Evolutionary conservation across 1,140 invertebrate genomes (phyloP).

Genomic region (Fopius arisanus): DNA sequence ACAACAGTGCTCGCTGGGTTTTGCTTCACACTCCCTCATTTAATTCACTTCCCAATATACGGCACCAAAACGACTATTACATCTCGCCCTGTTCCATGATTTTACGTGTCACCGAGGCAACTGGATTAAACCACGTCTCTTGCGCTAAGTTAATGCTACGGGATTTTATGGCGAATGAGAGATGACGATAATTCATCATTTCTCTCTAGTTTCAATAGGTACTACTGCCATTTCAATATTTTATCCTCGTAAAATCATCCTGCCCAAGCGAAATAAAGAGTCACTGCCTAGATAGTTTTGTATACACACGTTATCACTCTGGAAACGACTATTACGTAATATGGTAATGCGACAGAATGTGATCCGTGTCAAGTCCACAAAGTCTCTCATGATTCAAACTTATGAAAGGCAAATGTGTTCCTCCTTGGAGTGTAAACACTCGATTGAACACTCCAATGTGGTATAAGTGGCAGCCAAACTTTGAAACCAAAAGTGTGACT

Average conservation of each 20-base stretch:
- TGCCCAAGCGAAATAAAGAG: neutral
- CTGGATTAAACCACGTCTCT: neutral
- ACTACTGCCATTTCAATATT: too few species aligned
- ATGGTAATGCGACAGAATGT: neutral
- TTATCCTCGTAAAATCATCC: neutral
- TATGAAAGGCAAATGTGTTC: neutral
- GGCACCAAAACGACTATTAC: neutral
- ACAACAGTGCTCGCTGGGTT: neutral
- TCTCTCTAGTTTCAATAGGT: too few species aligned
- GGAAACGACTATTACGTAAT: neutral
- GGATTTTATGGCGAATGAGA: neutral
- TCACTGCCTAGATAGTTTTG: neutral
- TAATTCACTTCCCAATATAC: neutral
- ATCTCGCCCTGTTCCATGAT: neutral
- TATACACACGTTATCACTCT: neutral
- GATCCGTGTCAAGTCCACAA: neutral
- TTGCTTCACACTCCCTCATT: slow-evolving; percentile 6
- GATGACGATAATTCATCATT: neutral
- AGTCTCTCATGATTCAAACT: neutral
- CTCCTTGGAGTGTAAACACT: neutral
- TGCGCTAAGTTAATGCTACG: neutral
- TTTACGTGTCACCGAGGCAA: neutral
- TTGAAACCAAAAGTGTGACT: too few species aligned
- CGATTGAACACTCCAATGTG: neutral
- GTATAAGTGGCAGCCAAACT: neutral